These are phyloP conservation scores for Panagrolaimus sp. DNA, from an alignment of 1,140 invertebrate species.

Conservation along the genomic window DNA sequence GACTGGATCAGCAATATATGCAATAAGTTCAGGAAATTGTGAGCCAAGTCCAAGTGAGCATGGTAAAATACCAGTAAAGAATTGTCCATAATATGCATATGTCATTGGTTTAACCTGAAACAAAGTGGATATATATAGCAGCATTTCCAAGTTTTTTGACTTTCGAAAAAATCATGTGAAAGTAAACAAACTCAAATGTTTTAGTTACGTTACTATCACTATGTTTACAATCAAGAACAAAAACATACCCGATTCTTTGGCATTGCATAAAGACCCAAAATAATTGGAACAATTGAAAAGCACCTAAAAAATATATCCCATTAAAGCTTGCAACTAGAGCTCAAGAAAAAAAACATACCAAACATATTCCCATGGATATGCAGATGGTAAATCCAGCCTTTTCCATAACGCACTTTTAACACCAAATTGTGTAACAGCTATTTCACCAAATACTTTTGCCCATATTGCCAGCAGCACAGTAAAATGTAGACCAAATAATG, in stretches of 20 bases:
- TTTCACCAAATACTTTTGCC: constrained; percentile 80
- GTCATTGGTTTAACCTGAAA: constrained; percentile 66
- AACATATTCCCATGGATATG: constrained; percentile 81
- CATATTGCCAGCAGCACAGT: constrained; percentile 77
- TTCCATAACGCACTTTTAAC: constrained; percentile 71
- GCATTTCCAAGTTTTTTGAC: too few species aligned
- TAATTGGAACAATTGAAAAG: constrained; percentile 72
- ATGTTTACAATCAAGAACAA: too few species aligned
- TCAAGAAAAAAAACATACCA: constrained; percentile 66
- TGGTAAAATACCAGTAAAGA: constrained; percentile 73
- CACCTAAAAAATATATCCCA: background rate
- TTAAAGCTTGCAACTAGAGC: too few species aligned
- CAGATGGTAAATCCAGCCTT: constrained; percentile 82
- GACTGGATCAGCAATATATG: constrained; percentile 33
- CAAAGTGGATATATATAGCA: background rate
- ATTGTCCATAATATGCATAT: constrained; percentile 75
- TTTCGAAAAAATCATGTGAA: too few species aligned
- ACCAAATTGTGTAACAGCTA: constrained; percentile 86
- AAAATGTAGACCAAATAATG: constrained; percentile 40
- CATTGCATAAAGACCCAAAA: constrained; percentile 75
- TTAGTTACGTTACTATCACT: too few species aligned
- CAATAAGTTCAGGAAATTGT: constrained; percentile 42
- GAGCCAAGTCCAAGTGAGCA: constrained; percentile 62
- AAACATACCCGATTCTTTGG: constrained; percentile 68
- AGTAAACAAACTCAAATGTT: too few species aligned